phyloP scores from a whole-genome alignment of 2,888 invertebrate genomes.

The Eupithecia pulchellata region DNA sequence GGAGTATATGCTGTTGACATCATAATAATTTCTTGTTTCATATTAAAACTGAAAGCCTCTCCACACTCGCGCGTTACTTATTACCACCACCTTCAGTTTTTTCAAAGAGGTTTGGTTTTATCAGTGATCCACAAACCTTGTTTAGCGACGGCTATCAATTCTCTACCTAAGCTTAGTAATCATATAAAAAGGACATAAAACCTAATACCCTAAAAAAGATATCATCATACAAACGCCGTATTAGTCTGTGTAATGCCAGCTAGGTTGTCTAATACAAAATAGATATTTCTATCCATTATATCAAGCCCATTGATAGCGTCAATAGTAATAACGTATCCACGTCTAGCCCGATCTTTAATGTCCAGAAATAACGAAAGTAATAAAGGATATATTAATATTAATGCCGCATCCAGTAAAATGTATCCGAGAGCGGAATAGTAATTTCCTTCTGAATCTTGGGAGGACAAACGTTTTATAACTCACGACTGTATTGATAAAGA shows the following conservation, averaged over 20 bases:
- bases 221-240: background rate
- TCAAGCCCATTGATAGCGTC: background rate
- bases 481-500: conserved; percentile 25
- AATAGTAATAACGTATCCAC: conserved; percentile 3
- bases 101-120: background rate
- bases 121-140: background rate
- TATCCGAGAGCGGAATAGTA: conserved; percentile 66
- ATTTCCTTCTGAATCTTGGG: conserved; percentile 68
- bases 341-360: conserved; percentile 30
- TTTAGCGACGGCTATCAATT: background rate
- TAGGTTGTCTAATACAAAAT: background rate
- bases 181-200: background rate
- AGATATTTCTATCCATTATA: background rate
- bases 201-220: background rate
- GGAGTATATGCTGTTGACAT: no score
- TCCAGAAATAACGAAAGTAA: conserved; percentile 46
- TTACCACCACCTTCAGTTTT: no score
- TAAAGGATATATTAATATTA: conserved; percentile 57
- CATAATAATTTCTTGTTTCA: no score
- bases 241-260: background rate
- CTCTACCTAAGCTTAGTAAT: background rate
- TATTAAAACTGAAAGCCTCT: no score
- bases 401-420: conserved; percentile 54
- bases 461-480: conserved; percentile 63
- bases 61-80: no score